A percentile compares a stretch with the other conserved stretches of the same genome.
Evolutionary conservation across 2,113 vertebrate species (phyloP).

Genomic region (Carollia perspicillata): DNA sequence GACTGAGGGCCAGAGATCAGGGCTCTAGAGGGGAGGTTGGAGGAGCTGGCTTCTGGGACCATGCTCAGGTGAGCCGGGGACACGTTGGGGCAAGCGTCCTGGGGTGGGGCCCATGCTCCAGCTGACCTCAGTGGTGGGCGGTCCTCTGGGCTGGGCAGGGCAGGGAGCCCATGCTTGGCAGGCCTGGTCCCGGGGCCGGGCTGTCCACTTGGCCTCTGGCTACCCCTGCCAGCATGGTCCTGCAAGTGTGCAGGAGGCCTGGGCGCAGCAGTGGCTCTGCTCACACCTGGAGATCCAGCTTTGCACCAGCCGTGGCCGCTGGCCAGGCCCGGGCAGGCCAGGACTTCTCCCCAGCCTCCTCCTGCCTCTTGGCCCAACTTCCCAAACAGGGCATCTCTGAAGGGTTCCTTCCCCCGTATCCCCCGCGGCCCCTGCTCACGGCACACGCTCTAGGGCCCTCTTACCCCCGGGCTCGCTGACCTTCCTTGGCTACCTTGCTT

Average conservation of each 20-base stretch:
- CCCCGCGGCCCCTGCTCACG: not conserved
- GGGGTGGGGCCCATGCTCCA: not conserved
- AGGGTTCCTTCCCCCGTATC: rapidly evolving
- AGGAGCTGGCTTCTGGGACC: not conserved
- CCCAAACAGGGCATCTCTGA: not conserved
- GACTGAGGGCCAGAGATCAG: not conserved
- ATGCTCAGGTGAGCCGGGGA: not conserved
- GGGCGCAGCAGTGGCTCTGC: rapidly evolving
- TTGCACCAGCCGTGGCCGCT: not conserved
- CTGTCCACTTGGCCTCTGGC: not conserved
- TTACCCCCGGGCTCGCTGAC: too few relatives aligned
- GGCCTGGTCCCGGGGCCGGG: not conserved
- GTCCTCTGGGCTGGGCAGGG: not conserved
- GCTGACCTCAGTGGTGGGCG: not conserved
- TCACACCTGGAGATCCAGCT: not conserved
- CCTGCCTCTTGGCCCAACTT: not conserved
- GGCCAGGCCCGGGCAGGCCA: not conserved
- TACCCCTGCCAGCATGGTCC: not conserved
- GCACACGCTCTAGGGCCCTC: not conserved
- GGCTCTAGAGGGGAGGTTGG: not conserved
- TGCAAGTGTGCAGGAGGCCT: not conserved
- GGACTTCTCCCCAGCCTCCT: not conserved
- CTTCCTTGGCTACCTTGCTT: not conserved
- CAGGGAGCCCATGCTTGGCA: not conserved
- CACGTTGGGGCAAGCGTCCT: not conserved